Conservation (phyloP, 92 coral and sea anemone species). For the Umimayanthus chanpuru region DNA sequence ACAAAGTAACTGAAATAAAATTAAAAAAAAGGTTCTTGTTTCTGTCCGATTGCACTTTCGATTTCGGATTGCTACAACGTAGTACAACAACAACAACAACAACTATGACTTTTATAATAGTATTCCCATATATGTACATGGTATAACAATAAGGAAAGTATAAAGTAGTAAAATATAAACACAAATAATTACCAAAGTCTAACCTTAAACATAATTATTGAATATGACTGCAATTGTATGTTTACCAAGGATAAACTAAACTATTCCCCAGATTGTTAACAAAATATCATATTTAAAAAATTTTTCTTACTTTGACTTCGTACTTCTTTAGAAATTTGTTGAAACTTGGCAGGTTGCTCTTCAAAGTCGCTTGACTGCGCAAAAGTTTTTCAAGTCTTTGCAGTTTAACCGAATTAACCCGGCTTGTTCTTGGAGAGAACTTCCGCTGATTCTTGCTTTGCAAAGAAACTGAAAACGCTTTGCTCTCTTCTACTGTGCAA, state of each 20-base stretch:
- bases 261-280: background rate
- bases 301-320: slow-evolving; percentile 24
- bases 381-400: slow-evolving; percentile 1
- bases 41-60: background rate
- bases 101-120: too few species aligned
- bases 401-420: background rate
- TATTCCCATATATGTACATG: too few species aligned
- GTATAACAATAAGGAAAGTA: too few species aligned
- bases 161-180: too few species aligned
- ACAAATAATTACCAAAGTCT: too few species aligned
- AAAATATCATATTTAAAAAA: too few species aligned
- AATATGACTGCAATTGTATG: background rate
- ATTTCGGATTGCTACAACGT: too few species aligned
- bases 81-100: too few species aligned
- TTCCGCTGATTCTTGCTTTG: background rate
- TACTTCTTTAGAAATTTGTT: slow-evolving; percentile 33
- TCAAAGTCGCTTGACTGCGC: background rate
- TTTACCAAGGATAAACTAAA: background rate
- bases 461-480: background rate
- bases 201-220: too few species aligned
- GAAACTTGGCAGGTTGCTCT: slow-evolving; percentile 5
- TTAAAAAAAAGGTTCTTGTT: background rate
- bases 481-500: slow-evolving; percentile 3
- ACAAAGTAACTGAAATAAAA: too few species aligned
- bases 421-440: background rate